Evolutionary conservation across 2,888 invertebrate species (phyloP).

Genomic region (Lottia scabra): DNA sequence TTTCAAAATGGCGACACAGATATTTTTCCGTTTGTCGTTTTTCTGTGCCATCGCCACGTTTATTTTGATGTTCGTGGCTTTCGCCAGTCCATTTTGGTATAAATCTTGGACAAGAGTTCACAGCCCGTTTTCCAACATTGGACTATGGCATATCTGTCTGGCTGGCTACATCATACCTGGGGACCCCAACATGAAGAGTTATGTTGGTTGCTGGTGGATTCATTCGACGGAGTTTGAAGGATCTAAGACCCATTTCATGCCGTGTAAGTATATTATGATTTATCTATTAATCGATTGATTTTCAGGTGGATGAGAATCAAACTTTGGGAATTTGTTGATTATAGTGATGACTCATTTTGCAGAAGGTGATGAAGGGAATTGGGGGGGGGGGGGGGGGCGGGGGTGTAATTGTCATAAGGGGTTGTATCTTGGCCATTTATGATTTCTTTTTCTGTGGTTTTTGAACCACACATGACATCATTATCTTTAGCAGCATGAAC

Average conservation of each 20-base stretch:
- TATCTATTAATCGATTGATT: no score
- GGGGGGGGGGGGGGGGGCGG: no score
- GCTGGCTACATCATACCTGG: conserved; percentile 57
- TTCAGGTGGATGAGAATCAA: no score
- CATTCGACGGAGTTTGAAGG: conserved; percentile 55
- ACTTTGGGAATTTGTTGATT: no score
- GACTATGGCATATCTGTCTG: conserved; percentile 60
- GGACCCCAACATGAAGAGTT: conserved; percentile 55
- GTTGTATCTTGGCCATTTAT: no score
- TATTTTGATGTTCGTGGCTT: conserved; percentile 51
- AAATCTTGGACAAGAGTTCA: conserved; percentile 62
- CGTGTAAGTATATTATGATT: conserved; percentile 54
- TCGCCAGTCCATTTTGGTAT: conserved; percentile 59
- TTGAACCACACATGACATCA: no score
- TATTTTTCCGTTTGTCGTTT: conserved; percentile 40
- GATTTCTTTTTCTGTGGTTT: no score
- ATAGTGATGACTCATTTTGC: no score
- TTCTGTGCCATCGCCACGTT: conserved; percentile 43
- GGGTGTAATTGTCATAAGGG: no score
- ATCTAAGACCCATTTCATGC: conserved; percentile 50
- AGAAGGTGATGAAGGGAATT: no score
- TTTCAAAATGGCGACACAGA: conserved; percentile 35
- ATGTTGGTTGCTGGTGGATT: conserved; percentile 65
- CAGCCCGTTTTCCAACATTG: conserved; percentile 58
- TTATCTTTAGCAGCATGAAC: no score